Percentiles rank a stretch among this genome's conserved stretches.
Evolutionary conservation across 2,888 invertebrate species (phyloP).

Genomic region (Aethes cnicana): DNA sequence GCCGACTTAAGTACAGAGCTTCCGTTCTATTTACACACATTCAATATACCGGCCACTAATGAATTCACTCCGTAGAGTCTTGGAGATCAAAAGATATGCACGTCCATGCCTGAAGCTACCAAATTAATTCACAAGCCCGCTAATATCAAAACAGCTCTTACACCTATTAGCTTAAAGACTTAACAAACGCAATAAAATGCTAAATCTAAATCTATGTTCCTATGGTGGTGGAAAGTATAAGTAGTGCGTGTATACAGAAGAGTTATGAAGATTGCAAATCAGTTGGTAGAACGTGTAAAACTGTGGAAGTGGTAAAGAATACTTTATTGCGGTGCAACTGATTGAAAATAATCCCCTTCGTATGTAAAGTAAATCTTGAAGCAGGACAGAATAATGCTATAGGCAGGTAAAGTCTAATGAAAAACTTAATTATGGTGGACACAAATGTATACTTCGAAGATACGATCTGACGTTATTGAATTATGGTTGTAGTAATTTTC

Average conservation of each 20-base stretch:
- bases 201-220: constrained; percentile 28
- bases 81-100: constrained; percentile 73
- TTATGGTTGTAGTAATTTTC: too few relatives aligned
- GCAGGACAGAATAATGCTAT: constrained; percentile 28
- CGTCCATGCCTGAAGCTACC: constrained; percentile 54
- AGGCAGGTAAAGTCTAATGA: constrained; percentile 17
- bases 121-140: constrained; percentile 28
- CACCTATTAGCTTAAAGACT: constrained; percentile 15
- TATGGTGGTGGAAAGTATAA: constrained; percentile 39
- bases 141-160: constrained; percentile 40
- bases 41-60: constrained; percentile 59
- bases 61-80: constrained; percentile 67
- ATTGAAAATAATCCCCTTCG: constrained; percentile 49
- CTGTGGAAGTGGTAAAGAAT: constrained; percentile 45
- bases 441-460: too few relatives aligned
- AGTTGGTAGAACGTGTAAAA: constrained; percentile 39
- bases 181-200: constrained; percentile 8
- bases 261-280: constrained; percentile 31
- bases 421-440: constrained; percentile 17
- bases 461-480: too few relatives aligned
- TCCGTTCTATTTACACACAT: constrained; percentile 79
- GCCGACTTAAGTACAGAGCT: constrained; percentile 60
- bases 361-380: constrained; percentile 28
- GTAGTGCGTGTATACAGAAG: constrained; percentile 34
- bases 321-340: constrained; percentile 50